phyloP scores from a whole-genome alignment of 2,113 vertebrate species.

The Rallus limicola region DNA sequence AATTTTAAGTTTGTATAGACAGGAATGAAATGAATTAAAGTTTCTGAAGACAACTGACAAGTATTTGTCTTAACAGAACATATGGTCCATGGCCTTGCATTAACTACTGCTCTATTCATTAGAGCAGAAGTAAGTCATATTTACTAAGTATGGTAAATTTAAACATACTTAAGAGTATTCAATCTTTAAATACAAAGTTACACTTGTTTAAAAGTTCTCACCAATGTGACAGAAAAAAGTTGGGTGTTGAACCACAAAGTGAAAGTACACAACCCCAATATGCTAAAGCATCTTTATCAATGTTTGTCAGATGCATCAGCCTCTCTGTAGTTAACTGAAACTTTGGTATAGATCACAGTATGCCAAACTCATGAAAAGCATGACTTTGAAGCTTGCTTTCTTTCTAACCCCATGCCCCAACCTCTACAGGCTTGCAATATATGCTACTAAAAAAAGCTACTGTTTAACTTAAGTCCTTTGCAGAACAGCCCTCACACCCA shows the following conservation, averaged over 20 bases:
- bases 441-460: not conserved
- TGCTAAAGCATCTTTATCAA: not conserved
- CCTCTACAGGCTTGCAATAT: not conserved
- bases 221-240: not conserved
- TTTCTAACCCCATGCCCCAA: not conserved
- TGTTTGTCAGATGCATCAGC: not conserved
- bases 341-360: not conserved
- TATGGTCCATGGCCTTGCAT: not conserved
- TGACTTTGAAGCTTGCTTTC: not conserved
- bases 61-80: not conserved
- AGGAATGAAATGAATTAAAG: not conserved
- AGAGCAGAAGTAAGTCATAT: not conserved
- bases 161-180: not conserved
- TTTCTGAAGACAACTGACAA: not conserved
- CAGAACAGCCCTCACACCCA: not conserved
- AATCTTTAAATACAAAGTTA: not conserved
- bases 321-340: not conserved
- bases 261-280: not conserved
- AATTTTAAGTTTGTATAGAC: not conserved
- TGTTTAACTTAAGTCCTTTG: not conserved
- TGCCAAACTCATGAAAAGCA: accelerated
- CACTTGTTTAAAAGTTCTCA: not conserved
- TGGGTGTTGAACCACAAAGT: not conserved
- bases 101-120: not conserved
- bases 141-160: not conserved